Base-by-base conservation (phyloP, 2,888 invertebrate genomes). In the Ptychoptera albimana region DNA sequence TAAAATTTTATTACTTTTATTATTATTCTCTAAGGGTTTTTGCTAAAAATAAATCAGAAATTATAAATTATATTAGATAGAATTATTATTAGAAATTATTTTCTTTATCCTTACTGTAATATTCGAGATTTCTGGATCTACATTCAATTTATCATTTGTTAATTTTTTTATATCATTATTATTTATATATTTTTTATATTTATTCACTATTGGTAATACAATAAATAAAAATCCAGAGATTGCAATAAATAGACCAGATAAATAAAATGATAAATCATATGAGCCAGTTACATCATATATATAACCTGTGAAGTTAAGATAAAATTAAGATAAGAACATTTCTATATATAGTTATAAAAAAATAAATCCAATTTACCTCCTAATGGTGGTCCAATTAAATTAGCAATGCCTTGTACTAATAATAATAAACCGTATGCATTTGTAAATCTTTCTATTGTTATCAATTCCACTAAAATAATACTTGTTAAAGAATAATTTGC, bases 401-500 rank as follows among this genome's bases (percentile, higher is more conserved):
- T 92, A 2, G 88, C 89, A 31, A 92, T 64, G 2, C 94, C 94
- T 63, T 93, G 91, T 15, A 88, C 84, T 42, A 93, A 69, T 57
- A 91, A 69, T 54, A 91, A 65, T 53, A 93, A 65, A 1, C 93
- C 93, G 58, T 92, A 93, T 5, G 91, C 91, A 59, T 83, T 87
- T 39, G 91, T 88, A 60, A 94, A 89, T 55, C 84, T 74, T 61
- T 89, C 88, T 52, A 93, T 63, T n/a, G 87, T 83, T 51, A 92
- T 84, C 51, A 89, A 73, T 59, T 92, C 82, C 46, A 92, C 88
- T 46, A 92, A 72, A 50, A 93, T 88, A 55, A 91, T 87, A 57
- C 86, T 85, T 15, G 91, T 88, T 36, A 93, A 73, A 2, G 88
- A 82, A 68, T 91, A 93, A 68, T 92, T 92, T 46, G 89, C 91